phyloP scores from a whole-genome alignment of 2,113 vertebrate species.

The Ornithorhynchus anatinus region DNA sequence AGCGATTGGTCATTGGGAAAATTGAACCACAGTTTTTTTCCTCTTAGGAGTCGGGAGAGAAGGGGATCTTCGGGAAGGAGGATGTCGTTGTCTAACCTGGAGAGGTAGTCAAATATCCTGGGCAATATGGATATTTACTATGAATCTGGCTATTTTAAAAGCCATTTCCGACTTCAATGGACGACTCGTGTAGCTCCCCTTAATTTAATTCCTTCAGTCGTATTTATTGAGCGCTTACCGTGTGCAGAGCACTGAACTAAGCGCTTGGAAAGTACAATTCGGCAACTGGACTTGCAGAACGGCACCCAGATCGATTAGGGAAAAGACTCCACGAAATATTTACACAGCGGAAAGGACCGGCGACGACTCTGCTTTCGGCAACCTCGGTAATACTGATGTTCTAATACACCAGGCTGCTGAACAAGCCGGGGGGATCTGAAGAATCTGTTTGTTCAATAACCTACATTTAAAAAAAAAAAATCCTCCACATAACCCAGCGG shows the following conservation, averaged over 20 bases:
- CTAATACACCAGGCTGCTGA: background rate
- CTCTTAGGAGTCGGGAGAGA: background rate
- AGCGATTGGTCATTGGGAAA: background rate
- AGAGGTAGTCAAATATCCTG: background rate
- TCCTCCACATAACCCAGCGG: background rate
- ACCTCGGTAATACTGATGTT: background rate
- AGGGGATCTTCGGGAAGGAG: background rate
- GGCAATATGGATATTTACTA: background rate
- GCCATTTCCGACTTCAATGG: background rate
- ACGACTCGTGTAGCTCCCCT: background rate
- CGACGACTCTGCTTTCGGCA: background rate
- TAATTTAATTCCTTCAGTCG: background rate
- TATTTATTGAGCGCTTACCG: no score
- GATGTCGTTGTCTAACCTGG: background rate
- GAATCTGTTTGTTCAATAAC: constrained; percentile 1
- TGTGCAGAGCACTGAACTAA: no score
- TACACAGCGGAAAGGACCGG: background rate
- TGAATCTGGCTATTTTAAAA: background rate
- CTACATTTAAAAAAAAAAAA: background rate
- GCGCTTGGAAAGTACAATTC: no score
- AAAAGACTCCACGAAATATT: no score
- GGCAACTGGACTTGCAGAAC: no score
- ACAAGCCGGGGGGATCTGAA: background rate
- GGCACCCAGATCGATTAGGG: no score
- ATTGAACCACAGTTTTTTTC: background rate